Evolutionary conservation across 2,797 vertebrate species (phyloP), one percentile per base, ranked within the genome.

Genomic region (Numenius phaeopus): DNA sequence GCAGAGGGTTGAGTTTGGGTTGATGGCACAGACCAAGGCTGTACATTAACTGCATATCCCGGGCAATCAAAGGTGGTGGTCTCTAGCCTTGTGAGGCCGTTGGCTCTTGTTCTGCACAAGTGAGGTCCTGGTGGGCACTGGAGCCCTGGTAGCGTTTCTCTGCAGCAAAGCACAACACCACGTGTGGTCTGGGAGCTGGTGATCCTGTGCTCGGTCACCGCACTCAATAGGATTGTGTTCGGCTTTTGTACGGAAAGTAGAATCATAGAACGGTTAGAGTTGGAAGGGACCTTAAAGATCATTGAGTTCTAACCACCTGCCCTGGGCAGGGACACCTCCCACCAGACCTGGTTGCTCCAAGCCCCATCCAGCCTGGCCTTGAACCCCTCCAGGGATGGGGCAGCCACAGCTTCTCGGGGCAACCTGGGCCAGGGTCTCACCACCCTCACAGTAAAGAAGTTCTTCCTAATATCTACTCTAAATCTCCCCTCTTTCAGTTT

Each of bases 181-280:
- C 0, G 0, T 2, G 1, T 7, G 3, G 32, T 19, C 26, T 34
- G 58, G 22, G 16, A 37, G 17, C 4, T 2, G 1, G 24, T 11
- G 34, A 27, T 44, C 29, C 20, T 42, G 57, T 9, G 4, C 47
- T 50, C 11, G 24, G 16, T 64, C 12, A 0, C 23, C 34, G 34
- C 29, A 7, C 30, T 23, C 40, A 24, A 11, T 7, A 11, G 21
- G 20, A 19, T 11, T 64, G 62, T 4, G 14, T 27, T 69, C 61
- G 70, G 26, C 26, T 92, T 50, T 44, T 65, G 18, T 19, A 3
- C 22, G n/a, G 44, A 18, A 79, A 29, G 21, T 2, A 26, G 24
- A 50, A 26, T 50, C 49, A 27, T 27, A 50, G 49, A 50, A 50
- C 27, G 49, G 23, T 27, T 27, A 9, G 24, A 9, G 24, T 50